Base-by-base conservation (phyloP, 2,113 vertebrate species). In the Pelmatolapia mariae region DNA sequence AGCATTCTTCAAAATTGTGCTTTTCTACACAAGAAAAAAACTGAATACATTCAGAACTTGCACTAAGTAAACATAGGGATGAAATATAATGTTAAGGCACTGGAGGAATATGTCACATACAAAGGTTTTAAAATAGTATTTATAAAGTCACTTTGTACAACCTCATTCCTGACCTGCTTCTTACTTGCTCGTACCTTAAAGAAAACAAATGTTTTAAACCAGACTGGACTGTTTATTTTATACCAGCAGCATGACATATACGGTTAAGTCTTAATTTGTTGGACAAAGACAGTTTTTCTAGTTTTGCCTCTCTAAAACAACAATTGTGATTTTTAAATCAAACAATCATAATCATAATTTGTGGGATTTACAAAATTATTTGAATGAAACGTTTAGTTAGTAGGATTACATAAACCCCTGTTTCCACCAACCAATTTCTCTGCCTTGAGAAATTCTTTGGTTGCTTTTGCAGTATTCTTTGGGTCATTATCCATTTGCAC, bases 101-200 rank as follows among this genome's bases (percentile, higher is more conserved):
- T 81, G 45, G 26, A 88, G 73, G 38, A 24, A 90, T 87, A 89
- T 90, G 88, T 92, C 91, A 93, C 88, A 93, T 22, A 79, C 47
- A 83, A 50, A 80, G 16, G 22, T 82, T 22, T 89, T 19, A 53
- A 66, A 82, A 66, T 40, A 85, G 66, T n/a, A 86, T 90, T 89
- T 81, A 68, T 71, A 89, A 82, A 88, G 52, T 85, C 43, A 0
- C 71, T 33, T 47, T 43, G 24, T 78, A 56, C 11, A 87, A 18
- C 84, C 81, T 87, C 63, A 84, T 36, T 80, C 26, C 85, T 57
- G 63, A n/a, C 43, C 29, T 40, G 40, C 50, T 85, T 33, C 24
- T 84, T 16, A 91, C 87, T 57, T 89, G 4, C 83, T 79, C 38
- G 6, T 24, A 47, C 22, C 22, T 81, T 54, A 33, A 16, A 81